Evolutionary conservation across 2,888 invertebrate genomes (phyloP).

Genomic region (Emmelina monodactyla): DNA sequence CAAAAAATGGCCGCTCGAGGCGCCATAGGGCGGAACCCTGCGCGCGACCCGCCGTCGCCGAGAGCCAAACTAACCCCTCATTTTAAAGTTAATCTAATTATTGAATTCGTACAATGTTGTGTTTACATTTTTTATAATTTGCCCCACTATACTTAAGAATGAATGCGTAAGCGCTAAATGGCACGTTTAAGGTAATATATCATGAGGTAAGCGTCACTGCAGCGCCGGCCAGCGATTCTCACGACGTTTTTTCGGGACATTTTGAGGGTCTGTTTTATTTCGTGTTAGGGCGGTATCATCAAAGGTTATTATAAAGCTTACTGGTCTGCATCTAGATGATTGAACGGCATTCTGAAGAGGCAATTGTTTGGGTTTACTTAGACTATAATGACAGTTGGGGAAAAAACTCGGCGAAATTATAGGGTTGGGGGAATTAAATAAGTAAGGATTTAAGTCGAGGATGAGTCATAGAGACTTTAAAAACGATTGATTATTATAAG

Average conservation of each 20-base stretch:
- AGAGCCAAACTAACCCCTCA: slow-evolving; percentile 43
- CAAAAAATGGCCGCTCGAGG: slow-evolving; percentile 54
- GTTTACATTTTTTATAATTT: slow-evolving; percentile 65
- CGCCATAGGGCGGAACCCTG: slow-evolving; percentile 51
- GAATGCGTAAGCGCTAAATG: slow-evolving; percentile 64
- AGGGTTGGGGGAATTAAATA: too few species aligned
- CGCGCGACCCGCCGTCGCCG: slow-evolving; percentile 55
- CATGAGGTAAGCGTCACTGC: slow-evolving; percentile 55
- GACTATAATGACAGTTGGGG: too few species aligned
- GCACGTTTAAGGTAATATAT: slow-evolving; percentile 64
- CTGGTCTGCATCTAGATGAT: slow-evolving; percentile 50
- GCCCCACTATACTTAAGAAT: slow-evolving; percentile 60
- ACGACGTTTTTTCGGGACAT: slow-evolving; percentile 35
- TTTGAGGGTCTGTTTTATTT: slow-evolving; percentile 25
- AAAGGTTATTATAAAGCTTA: slow-evolving; percentile 40
- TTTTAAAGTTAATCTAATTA: slow-evolving; percentile 66
- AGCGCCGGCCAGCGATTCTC: slow-evolving; percentile 41
- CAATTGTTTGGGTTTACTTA: slow-evolving; percentile 1
- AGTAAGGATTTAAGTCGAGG: too few species aligned
- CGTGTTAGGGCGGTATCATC: slow-evolving; percentile 28
- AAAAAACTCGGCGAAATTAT: too few species aligned
- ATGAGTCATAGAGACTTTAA: too few species aligned
- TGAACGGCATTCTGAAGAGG: slow-evolving; percentile 24
- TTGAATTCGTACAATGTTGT: slow-evolving; percentile 65
- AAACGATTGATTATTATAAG: too few species aligned